Percentiles rank a stretch among this genome's conserved stretches.
These are phyloP conservation scores for Tamias sibiricus DNA, from an alignment of 2,113 vertebrate species.

Conservation along the genomic window DNA sequence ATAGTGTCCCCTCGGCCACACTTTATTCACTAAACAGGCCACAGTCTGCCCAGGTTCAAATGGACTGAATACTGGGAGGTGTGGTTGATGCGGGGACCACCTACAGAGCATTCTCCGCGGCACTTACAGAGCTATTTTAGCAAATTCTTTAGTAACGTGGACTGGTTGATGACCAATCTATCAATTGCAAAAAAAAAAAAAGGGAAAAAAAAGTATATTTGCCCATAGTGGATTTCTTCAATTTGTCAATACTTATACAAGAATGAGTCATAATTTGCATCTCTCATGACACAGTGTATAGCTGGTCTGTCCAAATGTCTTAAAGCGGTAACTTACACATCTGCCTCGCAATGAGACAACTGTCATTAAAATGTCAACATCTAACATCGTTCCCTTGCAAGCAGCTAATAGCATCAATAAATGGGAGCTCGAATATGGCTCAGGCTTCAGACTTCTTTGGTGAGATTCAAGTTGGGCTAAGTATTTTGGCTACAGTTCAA, in stretches of 20 bases:
- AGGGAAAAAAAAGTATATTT: neutral
- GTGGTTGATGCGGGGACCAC: neutral
- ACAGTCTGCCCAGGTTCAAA: neutral
- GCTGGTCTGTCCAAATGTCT: conserved; percentile 28
- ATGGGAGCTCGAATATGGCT: neutral
- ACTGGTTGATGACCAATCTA: neutral
- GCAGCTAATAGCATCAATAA: neutral
- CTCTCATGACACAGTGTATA: neutral
- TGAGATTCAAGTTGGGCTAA: neutral
- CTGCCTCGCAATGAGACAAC: neutral
- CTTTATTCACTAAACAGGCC: neutral
- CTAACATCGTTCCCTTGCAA: neutral
- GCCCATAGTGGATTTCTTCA: neutral
- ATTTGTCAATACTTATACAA: neutral
- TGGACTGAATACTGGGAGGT: neutral
- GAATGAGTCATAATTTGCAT: neutral
- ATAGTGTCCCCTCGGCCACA: neutral
- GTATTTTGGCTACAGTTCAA: neutral
- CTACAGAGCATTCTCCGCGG: neutral
- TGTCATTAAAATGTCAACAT: neutral
- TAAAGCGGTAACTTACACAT: neutral
- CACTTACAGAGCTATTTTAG: neutral
- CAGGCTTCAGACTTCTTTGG: neutral
- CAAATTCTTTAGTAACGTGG: neutral
- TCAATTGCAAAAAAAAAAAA: neutral